Evolutionary conservation across 1,140 invertebrate genomes (phyloP).

Genomic region (Adoxophyes honmai): DNA sequence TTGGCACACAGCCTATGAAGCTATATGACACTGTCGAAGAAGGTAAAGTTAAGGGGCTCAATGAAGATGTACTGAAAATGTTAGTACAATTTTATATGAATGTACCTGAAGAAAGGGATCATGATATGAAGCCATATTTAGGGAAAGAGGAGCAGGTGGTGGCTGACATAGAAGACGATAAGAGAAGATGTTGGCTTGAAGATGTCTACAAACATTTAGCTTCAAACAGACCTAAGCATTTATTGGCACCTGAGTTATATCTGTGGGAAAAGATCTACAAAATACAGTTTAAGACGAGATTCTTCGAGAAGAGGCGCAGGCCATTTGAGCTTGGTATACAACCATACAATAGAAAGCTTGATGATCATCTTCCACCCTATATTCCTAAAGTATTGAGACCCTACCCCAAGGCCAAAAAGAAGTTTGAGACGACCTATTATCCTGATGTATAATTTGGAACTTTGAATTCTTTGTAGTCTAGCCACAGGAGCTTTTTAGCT

Average conservation of each 20-base stretch:
- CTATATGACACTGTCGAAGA: slow-evolving; percentile 87
- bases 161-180: slow-evolving; percentile 82
- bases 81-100: slow-evolving; percentile 88
- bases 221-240: slow-evolving; percentile 80
- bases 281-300: slow-evolving; percentile 81
- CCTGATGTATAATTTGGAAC: slow-evolving; percentile 62
- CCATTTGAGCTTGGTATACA: slow-evolving; percentile 81
- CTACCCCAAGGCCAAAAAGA: slow-evolving; percentile 77
- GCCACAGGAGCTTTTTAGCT: too few relatives aligned
- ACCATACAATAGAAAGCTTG: slow-evolving; percentile 78
- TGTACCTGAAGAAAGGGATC: slow-evolving; percentile 79
- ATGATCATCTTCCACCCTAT: slow-evolving; percentile 82
- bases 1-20: slow-evolving; percentile 83
- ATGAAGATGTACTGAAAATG: slow-evolving; percentile 86
- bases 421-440: slow-evolving; percentile 80
- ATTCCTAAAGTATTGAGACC: slow-evolving; percentile 81
- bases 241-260: slow-evolving; percentile 81
- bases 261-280: slow-evolving; percentile 89
- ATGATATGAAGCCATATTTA: slow-evolving; percentile 87
- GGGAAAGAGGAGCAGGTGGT: slow-evolving; percentile 77
- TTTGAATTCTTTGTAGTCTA: too few relatives aligned
- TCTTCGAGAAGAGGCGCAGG: slow-evolving; percentile 81
- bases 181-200: slow-evolving; percentile 83
- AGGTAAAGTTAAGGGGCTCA: slow-evolving; percentile 86
- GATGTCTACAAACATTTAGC: slow-evolving; percentile 82